Evolutionary conservation across 2,797 vertebrate genomes (phyloP).

Genomic region (Parotocinclus haroldoi): DNA sequence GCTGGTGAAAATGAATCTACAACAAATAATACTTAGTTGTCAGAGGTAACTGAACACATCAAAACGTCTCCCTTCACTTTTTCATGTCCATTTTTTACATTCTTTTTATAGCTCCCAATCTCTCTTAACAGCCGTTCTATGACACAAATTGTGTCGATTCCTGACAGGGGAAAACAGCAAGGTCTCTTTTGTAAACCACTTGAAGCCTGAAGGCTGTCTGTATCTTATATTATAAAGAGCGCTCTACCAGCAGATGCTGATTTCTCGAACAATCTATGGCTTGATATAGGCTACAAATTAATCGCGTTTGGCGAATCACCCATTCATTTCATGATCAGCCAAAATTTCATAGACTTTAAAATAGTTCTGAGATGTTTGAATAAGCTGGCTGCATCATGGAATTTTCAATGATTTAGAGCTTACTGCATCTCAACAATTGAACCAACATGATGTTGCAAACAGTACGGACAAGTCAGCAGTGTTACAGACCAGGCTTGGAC

Average conservation of each 20-base stretch:
- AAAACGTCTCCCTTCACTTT: slow-evolving; percentile 38
- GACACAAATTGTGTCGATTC: slow-evolving; percentile 28
- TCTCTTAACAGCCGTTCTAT: slow-evolving; percentile 24
- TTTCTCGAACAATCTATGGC: slow-evolving; percentile 27
- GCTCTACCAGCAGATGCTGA: slow-evolving; percentile 8
- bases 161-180: slow-evolving; percentile 29
- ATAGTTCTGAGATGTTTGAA: not conserved
- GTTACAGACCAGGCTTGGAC: slow-evolving; percentile 58
- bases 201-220: slow-evolving; percentile 38
- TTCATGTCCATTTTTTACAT: slow-evolving; percentile 20
- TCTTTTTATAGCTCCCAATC: not conserved
- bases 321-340: slow-evolving; percentile 5
- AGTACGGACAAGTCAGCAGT: slow-evolving; percentile 67
- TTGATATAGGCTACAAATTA: slow-evolving; percentile 1
- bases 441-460: slow-evolving; percentile 63
- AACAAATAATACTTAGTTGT: slow-evolving; percentile 32
- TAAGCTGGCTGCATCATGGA: not conserved
- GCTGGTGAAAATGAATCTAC: slow-evolving; percentile 37
- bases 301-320: slow-evolving; percentile 23
- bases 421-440: slow-evolving; percentile 66
- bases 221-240: slow-evolving; percentile 36
- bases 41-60: slow-evolving; percentile 42
- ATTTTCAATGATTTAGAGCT: slow-evolving; percentile 22
- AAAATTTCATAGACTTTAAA: not conserved
- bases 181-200: slow-evolving; percentile 35